Base-by-base conservation (phyloP, 2,888 invertebrate genomes). In the Sphecodes monilicornis region DNA sequence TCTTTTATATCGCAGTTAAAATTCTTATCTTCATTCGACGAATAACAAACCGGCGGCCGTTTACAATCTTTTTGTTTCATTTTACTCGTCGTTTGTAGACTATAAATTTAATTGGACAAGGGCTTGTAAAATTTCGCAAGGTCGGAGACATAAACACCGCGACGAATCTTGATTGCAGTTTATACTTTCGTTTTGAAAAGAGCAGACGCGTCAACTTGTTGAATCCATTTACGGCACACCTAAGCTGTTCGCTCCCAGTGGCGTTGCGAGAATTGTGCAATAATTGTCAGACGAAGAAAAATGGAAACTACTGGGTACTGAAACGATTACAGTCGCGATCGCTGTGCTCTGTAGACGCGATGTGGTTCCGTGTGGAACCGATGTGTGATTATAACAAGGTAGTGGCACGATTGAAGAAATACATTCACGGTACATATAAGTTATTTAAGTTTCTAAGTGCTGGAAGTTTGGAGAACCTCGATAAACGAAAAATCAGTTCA, bases 21-120 rank as follows among this genome's bases (percentile, higher is more conserved):
- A 18, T 18, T 29, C 64, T 64, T 64, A 32, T 64, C 64, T 64
- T 64, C 22, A 64, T 64, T 64, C 64, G 22, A 32, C 16, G 64
- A 64, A 64, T 29, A 64, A 64, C 32, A 29, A 32, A 64, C 29
- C 29, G 64, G 32, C 29, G 32, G 18, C 32, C 29, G 3, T 32
- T 32, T n/a, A n/a, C 57, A 8, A 6, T 22, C 16, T 32, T 64
- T 50, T 22, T 46, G 1, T 22, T 2, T 22, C 22, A 22, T 50
- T 50, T 64, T 10, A 32, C 22, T 64, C 64, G 64, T 32, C 64
- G 64, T 29, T 29, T 29, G 66, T 22, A 32, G 36, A 66, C 36
- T 22, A 66, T 66, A 66, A 66, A 66, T 39, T 66, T 66, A 32
- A 66, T 66, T 66, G 66, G 66, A 66, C 64, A 64, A 60, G 57